A percentile compares a stretch with the other conserved stretches of the same genome.
These are phyloP conservation scores for Brotula barbata DNA, from an alignment of 2,797 vertebrate species.

Conservation along the genomic window DNA sequence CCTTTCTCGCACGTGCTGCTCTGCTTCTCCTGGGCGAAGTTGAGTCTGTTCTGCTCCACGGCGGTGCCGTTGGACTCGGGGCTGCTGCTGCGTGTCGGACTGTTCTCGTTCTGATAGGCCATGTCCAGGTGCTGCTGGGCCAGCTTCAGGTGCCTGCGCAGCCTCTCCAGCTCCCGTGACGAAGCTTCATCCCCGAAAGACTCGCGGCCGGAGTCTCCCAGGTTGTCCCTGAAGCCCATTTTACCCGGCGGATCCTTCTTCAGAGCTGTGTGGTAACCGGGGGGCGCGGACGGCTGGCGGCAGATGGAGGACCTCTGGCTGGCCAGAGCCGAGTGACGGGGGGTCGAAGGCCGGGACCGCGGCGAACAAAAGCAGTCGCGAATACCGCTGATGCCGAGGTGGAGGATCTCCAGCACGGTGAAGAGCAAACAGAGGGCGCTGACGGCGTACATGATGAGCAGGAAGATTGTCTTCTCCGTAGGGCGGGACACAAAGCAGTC, in stretches of 20 bases:
- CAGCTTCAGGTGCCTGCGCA: conserved; percentile 86
- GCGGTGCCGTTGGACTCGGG: conserved; percentile 90
- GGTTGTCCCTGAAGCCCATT: conserved; percentile 78
- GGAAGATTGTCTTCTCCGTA: conserved; percentile 93
- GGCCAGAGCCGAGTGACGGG: conserved; percentile 38
- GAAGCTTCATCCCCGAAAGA: conserved; percentile 77
- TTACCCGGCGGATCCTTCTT: conserved; percentile 82
- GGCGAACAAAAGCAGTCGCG: conserved; percentile 80
- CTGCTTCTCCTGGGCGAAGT: conserved; percentile 91
- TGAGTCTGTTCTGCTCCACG: conserved; percentile 89
- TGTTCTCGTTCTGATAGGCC: conserved; percentile 84
- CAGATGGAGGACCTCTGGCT: conserved; percentile 65
- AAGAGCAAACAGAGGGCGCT: conserved; percentile 87
- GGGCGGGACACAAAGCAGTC: conserved; percentile 92
- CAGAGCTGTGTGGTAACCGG: conserved; percentile 86
- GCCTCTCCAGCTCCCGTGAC: conserved; percentile 79
- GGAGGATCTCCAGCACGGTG: conserved; percentile 86
- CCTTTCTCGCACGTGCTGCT: conserved; percentile 82
- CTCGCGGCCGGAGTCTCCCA: conserved; percentile 76
- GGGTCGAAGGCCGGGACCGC: conserved; percentile 40
- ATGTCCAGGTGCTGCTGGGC: conserved; percentile 90
- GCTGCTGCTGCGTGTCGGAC: conserved; percentile 87
- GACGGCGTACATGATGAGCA: conserved; percentile 90
- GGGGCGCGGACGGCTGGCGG: conserved; percentile 83
- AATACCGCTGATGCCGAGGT: conserved; percentile 86